These are phyloP conservation scores for Mactra quadrangularis DNA, from an alignment of 1,140 invertebrate genomes.

Conservation along the genomic window DNA sequence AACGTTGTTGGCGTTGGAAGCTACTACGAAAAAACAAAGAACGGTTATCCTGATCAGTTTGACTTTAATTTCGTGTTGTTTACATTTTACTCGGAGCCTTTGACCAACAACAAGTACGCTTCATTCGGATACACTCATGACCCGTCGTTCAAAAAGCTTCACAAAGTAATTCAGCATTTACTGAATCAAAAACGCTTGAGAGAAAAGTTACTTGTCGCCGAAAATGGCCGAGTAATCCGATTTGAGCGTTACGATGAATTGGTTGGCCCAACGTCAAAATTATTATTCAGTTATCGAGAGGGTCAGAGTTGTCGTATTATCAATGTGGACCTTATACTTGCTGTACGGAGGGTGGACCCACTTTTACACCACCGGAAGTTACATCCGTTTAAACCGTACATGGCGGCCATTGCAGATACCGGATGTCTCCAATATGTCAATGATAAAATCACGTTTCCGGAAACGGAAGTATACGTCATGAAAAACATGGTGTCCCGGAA, in stretches of 20 bases:
- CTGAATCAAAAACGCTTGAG: not conserved
- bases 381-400: not conserved
- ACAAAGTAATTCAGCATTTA: not conserved
- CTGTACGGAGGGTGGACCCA: slow-evolving; percentile 6
- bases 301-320: not conserved
- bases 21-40: slow-evolving; percentile 30
- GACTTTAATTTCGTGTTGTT: slow-evolving; percentile 2
- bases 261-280: not conserved
- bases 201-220: not conserved
- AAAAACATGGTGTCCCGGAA: slow-evolving; percentile 2
- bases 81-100: not conserved
- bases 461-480: slow-evolving; percentile 29
- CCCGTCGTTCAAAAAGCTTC: not conserved
- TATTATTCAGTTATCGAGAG: not conserved
- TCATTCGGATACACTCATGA: slow-evolving; percentile 35
- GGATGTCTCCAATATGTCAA: slow-evolving; percentile 1
- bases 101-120: not conserved
- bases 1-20: slow-evolving; percentile 8
- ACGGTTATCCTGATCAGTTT: slow-evolving; percentile 22
- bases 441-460: slow-evolving; percentile 6
- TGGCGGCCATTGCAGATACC: not conserved
- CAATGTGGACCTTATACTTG: slow-evolving; percentile 15
- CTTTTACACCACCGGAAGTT: not conserved
- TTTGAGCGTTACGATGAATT: slow-evolving; percentile 3
- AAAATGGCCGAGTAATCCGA: not conserved